phyloP scores from a whole-genome alignment of 2,888 invertebrate species.

The Anthrax anthrax region DNA sequence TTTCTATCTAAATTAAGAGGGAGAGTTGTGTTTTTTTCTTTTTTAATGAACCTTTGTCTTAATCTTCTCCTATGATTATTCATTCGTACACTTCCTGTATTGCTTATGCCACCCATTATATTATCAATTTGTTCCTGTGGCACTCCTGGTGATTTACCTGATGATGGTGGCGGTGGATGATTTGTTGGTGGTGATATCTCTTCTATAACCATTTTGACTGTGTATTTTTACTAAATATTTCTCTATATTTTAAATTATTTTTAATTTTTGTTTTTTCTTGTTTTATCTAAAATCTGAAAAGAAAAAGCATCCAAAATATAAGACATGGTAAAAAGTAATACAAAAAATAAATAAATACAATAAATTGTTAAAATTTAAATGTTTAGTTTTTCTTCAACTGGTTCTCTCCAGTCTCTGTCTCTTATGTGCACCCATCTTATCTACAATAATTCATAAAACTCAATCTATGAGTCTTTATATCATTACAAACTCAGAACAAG shows the following conservation, averaged over 20 bases:
- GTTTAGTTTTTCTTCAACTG: too few species aligned
- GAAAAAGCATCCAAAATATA: too few species aligned
- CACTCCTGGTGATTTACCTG: conserved; percentile 26
- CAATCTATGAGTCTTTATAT: too few species aligned
- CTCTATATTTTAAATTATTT: background rate
- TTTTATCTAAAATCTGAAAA: too few species aligned
- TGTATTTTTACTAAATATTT: too few species aligned
- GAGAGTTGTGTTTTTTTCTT: background rate
- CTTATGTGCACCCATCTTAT: too few species aligned
- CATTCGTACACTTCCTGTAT: conserved; percentile 75
- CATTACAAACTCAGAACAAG: too few species aligned
- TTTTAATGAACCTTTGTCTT: conserved; percentile 58
- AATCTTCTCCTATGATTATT: conserved; percentile 81
- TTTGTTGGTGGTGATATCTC: conserved; percentile 41
- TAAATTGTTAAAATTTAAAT: too few species aligned
- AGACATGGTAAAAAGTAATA: too few species aligned
- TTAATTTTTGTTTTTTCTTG: background rate
- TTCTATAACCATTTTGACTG: conserved; percentile 73
- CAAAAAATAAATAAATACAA: too few species aligned
- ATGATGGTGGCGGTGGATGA: conserved; percentile 18
- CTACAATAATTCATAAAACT: too few species aligned
- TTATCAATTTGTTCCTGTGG: conserved; percentile 55
- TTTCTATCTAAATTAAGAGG: background rate
- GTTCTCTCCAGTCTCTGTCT: too few species aligned
- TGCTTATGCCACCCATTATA: conserved; percentile 84